These are phyloP conservation scores for Poeciliopsis paucimaculata DNA, from an alignment of 2,797 vertebrate species.

Conservation along the genomic window DNA sequence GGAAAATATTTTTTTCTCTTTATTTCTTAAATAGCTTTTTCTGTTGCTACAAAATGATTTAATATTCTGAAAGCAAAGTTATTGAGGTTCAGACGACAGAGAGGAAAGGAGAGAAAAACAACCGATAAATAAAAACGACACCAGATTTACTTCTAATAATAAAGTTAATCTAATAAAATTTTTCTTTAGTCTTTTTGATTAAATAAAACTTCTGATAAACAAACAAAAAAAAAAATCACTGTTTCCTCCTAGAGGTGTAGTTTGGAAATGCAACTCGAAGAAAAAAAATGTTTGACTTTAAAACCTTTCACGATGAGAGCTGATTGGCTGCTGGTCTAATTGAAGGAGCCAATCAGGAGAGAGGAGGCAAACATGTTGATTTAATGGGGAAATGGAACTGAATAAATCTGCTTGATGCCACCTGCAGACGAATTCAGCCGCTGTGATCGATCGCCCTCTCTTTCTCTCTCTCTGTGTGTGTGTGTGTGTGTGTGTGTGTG, in stretches of 20 bases:
- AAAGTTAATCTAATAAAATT: too few relatives aligned
- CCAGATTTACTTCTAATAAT: neutral
- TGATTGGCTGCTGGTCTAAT: neutral
- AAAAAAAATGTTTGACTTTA: neutral
- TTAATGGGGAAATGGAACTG: neutral
- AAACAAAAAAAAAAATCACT: neutral
- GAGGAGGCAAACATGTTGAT: neutral
- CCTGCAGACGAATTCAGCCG: neutral
- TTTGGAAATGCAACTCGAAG: neutral
- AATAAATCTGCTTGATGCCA: neutral
- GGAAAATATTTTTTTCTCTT: neutral
- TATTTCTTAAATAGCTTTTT: neutral
- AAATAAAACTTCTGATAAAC: neutral
- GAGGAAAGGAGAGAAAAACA: neutral
- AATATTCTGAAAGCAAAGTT: neutral
- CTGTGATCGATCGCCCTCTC: neutral
- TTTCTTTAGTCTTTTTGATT: too few relatives aligned
- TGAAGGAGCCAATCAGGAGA: neutral
- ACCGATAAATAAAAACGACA: neutral
- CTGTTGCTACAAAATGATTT: neutral
- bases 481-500: slow-evolving; percentile 40
- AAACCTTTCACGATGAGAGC: neutral
- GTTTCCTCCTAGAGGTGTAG: neutral
- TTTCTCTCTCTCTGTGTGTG: slow-evolving; percentile 23
- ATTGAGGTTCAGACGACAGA: neutral